These are phyloP conservation scores for Onychomys torridus DNA, from an alignment of 2,797 vertebrate genomes.

Conservation along the genomic window DNA sequence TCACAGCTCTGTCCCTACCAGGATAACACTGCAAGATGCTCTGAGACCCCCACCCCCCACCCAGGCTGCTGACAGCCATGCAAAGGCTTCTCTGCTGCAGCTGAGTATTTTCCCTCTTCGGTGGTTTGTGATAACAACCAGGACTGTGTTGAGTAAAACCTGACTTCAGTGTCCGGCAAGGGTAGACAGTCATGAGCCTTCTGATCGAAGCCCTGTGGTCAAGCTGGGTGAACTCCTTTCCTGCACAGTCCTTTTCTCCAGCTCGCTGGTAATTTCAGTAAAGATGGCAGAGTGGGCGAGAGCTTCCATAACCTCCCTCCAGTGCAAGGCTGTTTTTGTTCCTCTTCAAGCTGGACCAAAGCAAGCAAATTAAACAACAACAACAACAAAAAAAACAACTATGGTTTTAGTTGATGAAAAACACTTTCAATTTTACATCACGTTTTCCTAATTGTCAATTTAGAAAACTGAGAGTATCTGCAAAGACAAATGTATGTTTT, in stretches of 20 bases:
- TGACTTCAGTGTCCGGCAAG: neutral
- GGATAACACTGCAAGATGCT: neutral
- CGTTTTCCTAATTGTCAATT: slow-evolving; percentile 21
- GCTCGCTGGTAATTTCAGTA: neutral
- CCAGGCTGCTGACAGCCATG: too few relatives aligned
- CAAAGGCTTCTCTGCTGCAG: neutral
- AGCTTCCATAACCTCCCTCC: neutral
- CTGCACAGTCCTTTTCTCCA: neutral
- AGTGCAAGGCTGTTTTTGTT: neutral
- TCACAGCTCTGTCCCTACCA: neutral
- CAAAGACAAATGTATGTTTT: slow-evolving; percentile 34
- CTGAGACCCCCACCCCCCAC: neutral
- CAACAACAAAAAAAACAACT: neutral
- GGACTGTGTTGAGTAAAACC: neutral
- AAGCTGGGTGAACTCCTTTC: neutral
- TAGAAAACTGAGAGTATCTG: slow-evolving; percentile 25
- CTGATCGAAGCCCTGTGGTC: neutral
- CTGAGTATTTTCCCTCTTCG: neutral
- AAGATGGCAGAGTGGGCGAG: neutral
- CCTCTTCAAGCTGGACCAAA: neutral
- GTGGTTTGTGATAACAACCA: neutral
- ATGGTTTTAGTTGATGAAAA: neutral
- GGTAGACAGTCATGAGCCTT: neutral
- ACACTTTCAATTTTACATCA: slow-evolving; percentile 22
- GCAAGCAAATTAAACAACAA: neutral